Base-by-base conservation (phyloP, 2,888 invertebrate genomes). In the Caenorhabditis auriculariae region DNA sequence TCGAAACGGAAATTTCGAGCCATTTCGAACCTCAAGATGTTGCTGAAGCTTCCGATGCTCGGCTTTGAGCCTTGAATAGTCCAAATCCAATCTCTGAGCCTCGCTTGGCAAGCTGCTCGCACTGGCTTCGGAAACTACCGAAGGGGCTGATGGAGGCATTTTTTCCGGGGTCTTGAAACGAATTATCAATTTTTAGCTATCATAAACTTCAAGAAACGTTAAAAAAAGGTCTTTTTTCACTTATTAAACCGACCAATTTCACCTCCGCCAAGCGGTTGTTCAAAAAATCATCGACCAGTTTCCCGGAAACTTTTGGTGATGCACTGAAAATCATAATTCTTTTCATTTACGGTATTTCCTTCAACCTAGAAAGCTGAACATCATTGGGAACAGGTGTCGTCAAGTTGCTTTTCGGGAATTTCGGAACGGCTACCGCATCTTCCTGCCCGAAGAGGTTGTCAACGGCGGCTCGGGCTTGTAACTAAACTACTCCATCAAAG, bases 31-130 rank as follows among this genome's bases (percentile, higher is more conserved):
- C 66, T 82, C 76, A 9, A 82, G 72, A 49, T 80, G 73, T 29
- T 75, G 65, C 49, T 78, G 76, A 27, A 83, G 67, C 47, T 77
- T 78, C 21, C 74, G 65, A 46, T 83, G 81, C 59, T 83, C 82
- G 19, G 79, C 72, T 43, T 81, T 78, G 52, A 83, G 66, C 48
- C 83, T 77, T 9, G 67, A 58, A 43, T 77, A 77, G 57, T 79
- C 79, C 35, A 79, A 53, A 41, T 79, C 76, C 12, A 78, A 60
- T 9, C 62, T 39, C n/a, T 76, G 75, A 17, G 75, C 65, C 53
- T 77, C 78, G 47, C 72, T 72, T 15, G 69, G 66, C 23, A 73
- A 56, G 46, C 76, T 77, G 32, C 72, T 72, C 4, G 69, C 63
- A 59, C 75, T 75, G 32, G 73, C 70, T 56, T 76, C 76, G 6